phyloP scores from a whole-genome alignment of 2,113 vertebrate genomes.

The Pogona vitticeps region DNA sequence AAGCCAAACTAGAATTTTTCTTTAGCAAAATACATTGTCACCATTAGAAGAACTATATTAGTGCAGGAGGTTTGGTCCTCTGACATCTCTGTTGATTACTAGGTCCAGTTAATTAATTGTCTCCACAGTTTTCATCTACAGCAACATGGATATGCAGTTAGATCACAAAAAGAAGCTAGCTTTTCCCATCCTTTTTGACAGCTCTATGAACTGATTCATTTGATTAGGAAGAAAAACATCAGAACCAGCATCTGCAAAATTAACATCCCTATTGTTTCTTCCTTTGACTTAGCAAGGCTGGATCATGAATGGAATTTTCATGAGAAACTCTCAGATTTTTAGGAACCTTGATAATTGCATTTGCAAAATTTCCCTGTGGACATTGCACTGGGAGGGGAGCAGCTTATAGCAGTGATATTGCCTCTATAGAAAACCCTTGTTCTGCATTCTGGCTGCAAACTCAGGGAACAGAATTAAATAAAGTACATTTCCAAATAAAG shows the following conservation, averaged over 20 bases:
- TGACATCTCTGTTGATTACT: conserved; percentile 15
- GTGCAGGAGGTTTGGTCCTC: conserved; percentile 13
- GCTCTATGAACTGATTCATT: background rate
- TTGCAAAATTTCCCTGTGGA: background rate
- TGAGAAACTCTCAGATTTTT: background rate
- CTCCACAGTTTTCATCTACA: conserved; percentile 34
- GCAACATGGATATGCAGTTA: background rate
- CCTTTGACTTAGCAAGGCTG: background rate
- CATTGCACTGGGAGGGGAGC: background rate
- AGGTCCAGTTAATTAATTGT: conserved; percentile 43
- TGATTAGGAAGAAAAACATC: conserved; percentile 12
- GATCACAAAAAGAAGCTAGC: background rate
- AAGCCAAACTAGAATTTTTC: background rate
- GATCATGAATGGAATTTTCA: background rate
- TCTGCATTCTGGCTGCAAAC: background rate
- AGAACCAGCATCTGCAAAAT: background rate
- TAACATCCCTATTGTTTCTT: conserved; percentile 12
- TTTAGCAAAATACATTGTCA: too few relatives aligned
- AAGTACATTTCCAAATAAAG: conserved; percentile 7
- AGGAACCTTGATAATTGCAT: background rate
- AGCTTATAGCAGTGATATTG: background rate
- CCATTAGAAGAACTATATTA: too few relatives aligned
- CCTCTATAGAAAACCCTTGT: background rate
- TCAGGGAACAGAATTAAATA: conserved; percentile 17
- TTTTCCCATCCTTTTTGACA: conserved; percentile 14